phyloP scores from a whole-genome alignment of 2,113 vertebrate genomes.

The Indicator maculatus region DNA sequence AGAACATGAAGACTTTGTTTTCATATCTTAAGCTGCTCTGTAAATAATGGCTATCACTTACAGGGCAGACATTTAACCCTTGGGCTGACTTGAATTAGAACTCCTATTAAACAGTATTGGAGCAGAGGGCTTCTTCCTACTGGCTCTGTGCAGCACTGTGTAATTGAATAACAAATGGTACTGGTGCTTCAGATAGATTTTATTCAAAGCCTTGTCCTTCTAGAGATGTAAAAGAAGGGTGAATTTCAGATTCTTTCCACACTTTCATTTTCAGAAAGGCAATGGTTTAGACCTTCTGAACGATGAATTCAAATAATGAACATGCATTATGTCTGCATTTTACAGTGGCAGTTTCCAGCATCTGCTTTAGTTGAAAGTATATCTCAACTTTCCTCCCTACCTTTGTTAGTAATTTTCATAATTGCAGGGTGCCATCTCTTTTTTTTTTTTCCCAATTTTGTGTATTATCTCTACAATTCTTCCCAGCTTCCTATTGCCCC shows the following conservation, averaged over 20 bases:
- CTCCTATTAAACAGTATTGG: neutral
- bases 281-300: neutral
- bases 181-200: neutral
- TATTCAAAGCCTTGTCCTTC: neutral
- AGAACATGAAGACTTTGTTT: neutral
- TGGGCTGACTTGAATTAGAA: neutral
- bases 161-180: neutral
- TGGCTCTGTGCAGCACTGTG: neutral
- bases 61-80: neutral
- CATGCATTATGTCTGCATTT: neutral
- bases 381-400: neutral
- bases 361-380: neutral
- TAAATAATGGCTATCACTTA: neutral
- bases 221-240: neutral
- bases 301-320: neutral
- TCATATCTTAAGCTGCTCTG: fast-evolving
- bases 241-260: neutral
- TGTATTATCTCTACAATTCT: neutral
- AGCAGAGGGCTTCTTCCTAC: neutral
- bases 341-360: neutral
- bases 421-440: neutral
- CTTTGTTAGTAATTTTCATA: neutral
- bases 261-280: neutral
- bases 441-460: neutral
- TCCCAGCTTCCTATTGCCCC: neutral